phyloP scores from a whole-genome alignment of 2,797 vertebrate species.

The Sorex maritimensis region DNA sequence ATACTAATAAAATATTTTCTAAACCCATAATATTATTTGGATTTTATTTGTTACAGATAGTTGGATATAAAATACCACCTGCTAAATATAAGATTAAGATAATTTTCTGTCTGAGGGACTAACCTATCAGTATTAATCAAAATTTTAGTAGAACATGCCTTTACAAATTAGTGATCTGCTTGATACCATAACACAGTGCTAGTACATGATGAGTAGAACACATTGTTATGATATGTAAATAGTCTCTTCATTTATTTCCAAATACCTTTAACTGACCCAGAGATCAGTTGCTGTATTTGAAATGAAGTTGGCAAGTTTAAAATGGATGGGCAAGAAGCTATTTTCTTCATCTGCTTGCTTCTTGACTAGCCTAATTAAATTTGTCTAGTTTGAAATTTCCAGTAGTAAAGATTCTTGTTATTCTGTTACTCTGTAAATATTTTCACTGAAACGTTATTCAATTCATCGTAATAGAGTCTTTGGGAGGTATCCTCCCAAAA shows the following conservation, averaged over 20 bases:
- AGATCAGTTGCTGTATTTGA: constrained; percentile 67
- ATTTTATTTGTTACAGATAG: constrained; percentile 16
- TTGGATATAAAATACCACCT: neutral
- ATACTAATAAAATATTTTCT: constrained; percentile 12
- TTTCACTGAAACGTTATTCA: constrained; percentile 78
- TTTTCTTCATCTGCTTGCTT: constrained; percentile 73
- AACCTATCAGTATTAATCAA: neutral
- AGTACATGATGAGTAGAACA: neutral
- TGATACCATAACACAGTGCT: neutral
- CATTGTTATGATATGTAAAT: constrained; percentile 20
- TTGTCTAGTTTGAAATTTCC: constrained; percentile 77
- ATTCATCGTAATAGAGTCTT: constrained; percentile 69
- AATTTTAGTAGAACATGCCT: constrained; percentile 25
- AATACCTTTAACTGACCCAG: constrained; percentile 62
- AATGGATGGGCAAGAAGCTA: constrained; percentile 69
- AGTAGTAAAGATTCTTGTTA: constrained; percentile 78
- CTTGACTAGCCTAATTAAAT: constrained; percentile 79
- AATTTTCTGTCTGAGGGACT: neutral
- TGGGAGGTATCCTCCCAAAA: constrained; percentile 38
- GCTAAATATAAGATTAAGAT: constrained; percentile 28
- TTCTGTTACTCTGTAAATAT: constrained; percentile 79
- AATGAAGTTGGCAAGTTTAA: constrained; percentile 75
- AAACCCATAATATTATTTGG: neutral
- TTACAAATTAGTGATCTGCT: constrained; percentile 34
- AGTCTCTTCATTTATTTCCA: constrained; percentile 54